Base-by-base conservation (phyloP, 2,888 invertebrate genomes). In the Hyalella azteca region DNA sequence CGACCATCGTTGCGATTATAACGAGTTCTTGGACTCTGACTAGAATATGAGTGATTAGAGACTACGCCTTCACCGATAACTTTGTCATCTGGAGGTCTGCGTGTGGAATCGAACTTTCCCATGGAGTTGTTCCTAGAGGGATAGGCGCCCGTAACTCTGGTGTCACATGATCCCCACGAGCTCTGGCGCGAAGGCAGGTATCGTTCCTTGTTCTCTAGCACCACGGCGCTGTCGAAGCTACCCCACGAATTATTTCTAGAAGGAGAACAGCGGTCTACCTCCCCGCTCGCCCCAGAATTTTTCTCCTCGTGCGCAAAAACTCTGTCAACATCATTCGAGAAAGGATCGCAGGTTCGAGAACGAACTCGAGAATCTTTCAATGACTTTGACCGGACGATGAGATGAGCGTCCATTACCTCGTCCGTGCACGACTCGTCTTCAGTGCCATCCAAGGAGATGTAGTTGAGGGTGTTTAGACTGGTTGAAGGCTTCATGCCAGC, bases 241-340 rank as follows among this genome's bases (percentile, higher is more conserved):
- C 92, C 92, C 93, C 93, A 93, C 76, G 93, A 93, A 88, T 92
- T 93, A 87, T 93, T 93, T 45, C 93, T 89, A 85, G 91, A 91
- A 1, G 91, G 91, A 54, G 90, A 90, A 48, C 91, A 90, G 40
- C 80, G 77, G 22, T 49, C 41, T 5, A 78, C 76, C 26, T 73
- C 80, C 7, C 49, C 73, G 15, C 26, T 22, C 32, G 79, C 59
- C 11, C 82, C 54, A 54, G 84, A 79, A 73, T 82, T 79, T 75
- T 89, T 88, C 86, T 92, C 92, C 86, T 93, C 92, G 22, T 91
- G 89, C 87, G 93, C 94, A 86, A 92, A 91, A 78, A 92, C 92
- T 85, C 91, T 90, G 86, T 94, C 94, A 78, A 92, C 88, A 81
- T 92, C 91, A 86, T 92, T 91, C 79, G 92, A 92, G 87, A 93